Evolutionary conservation across 53 echinoderm and acorn worm species (phyloP), one percentile per base, ranked within the genome.

Genomic region (Astropecten irregularis): DNA sequence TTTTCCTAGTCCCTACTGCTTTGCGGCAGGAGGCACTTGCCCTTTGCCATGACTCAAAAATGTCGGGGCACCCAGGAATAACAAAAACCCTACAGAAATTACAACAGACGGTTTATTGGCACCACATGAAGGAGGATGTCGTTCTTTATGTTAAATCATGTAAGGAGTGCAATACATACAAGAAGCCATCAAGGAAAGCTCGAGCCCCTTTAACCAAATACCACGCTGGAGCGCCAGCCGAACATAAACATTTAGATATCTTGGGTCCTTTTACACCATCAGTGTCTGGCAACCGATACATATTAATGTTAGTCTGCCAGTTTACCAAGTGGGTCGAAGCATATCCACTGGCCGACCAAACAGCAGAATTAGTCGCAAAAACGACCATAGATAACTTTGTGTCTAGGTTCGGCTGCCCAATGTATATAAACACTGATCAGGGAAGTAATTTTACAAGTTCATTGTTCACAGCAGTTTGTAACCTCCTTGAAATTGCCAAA

Each of bases 401-500:
- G 30, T 37, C 90, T 40, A 48, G 88, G 40, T 85, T 82, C 51
- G 88, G 91, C 2, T 54, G 50, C 9, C 88, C 88, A 35, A 21
- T 88, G 2, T 74, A 67, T 31, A 69, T 94, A 30, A 91, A 91
- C 32, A 69, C 86, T 16, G 95, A 95, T 58, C 89, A 89, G 56
- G 89, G 91, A 2, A 86, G 50, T 20, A 95, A 65, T 16, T 95
- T 86, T 29, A 84, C 83, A 15, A 73, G 90, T 28, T 63, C 77
- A 0, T 22, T 91, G 0, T 89, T 95, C 40, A 53, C 85, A 54
- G 62, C 89, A 6, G 36, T 91, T 6, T 95, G 91, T 58, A 23
- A 63, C 21, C 38, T 72, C 18, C 46, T 94, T 29, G 87, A 63
- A 3, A 83, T 91, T 58, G 74, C 47, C 1, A 76, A 76, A 66